Conservation (phyloP, 2,888 invertebrate genomes). For the Ochropacha duplaris region DNA sequence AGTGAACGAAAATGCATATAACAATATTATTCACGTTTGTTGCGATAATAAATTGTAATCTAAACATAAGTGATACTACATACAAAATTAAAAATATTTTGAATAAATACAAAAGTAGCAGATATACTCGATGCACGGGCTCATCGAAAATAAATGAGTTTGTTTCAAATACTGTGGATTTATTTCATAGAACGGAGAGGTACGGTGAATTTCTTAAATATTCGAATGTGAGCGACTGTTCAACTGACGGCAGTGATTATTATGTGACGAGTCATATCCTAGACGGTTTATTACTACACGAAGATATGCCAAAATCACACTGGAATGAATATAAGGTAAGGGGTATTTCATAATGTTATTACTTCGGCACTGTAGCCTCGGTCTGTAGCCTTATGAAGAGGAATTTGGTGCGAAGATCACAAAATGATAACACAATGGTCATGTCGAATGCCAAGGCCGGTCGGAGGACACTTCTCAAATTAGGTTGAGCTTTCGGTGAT, state of each 20-base stretch:
- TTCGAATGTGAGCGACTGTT: constrained; percentile 51
- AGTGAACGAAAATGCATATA: constrained; percentile 25
- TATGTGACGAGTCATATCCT: constrained; percentile 47
- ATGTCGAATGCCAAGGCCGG: too few relatives aligned
- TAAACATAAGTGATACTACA: constrained; percentile 42
- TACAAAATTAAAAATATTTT: constrained; percentile 41
- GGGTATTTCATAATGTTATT: too few relatives aligned
- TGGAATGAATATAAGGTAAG: constrained; percentile 73
- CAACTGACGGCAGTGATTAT: constrained; percentile 19
- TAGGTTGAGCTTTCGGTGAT: too few relatives aligned
- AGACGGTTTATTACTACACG: constrained; percentile 49
- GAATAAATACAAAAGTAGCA: constrained; percentile 33
- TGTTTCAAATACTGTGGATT: constrained; percentile 35
- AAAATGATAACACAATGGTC: too few relatives aligned
- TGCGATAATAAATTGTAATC: constrained; percentile 26
- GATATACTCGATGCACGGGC: constrained; percentile 31
- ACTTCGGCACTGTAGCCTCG: too few relatives aligned
- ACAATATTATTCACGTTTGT: constrained; percentile 40
- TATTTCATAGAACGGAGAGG: constrained; percentile 45
- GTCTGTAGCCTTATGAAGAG: too few relatives aligned
- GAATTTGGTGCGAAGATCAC: too few relatives aligned
- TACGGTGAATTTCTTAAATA: constrained; percentile 44
- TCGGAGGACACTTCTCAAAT: too few relatives aligned
- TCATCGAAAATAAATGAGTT: constrained; percentile 31
- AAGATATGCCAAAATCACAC: constrained; percentile 55